These are phyloP conservation scores for Nasonovia ribisnigri DNA, from an alignment of 2,888 invertebrate genomes.

Conservation along the genomic window DNA sequence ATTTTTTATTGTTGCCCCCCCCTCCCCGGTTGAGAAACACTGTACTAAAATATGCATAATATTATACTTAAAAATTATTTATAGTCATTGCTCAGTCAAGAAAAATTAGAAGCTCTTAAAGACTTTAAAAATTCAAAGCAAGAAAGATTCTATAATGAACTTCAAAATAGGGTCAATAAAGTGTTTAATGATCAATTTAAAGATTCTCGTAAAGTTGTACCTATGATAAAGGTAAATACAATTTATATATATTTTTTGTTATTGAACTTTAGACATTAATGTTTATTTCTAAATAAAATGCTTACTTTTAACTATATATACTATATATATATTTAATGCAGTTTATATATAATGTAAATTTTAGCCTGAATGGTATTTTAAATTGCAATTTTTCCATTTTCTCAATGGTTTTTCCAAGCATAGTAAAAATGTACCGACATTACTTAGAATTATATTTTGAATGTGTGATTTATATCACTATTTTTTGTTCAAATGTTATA, in stretches of 20 bases:
- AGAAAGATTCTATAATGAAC: constrained; percentile 65
- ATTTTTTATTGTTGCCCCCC: too few relatives aligned
- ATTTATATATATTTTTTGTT: background rate
- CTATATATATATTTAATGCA: background rate
- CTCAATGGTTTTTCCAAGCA: background rate
- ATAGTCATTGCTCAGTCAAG: constrained; percentile 66
- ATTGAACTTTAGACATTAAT: background rate
- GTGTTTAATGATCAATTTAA: constrained; percentile 65
- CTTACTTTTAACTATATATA: too few relatives aligned
- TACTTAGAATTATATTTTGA: background rate
- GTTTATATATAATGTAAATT: background rate
- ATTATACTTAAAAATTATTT: constrained; percentile 26
- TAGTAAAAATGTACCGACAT: background rate
- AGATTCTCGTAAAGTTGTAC: constrained; percentile 64
- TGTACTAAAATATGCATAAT: background rate
- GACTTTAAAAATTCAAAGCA: constrained; percentile 66
- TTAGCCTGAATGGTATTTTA: background rate
- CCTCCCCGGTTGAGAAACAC: too few relatives aligned
- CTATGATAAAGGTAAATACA: constrained; percentile 66
- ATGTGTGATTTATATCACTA: background rate
- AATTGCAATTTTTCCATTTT: background rate
- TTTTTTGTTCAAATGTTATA: background rate
- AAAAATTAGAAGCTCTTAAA: constrained; percentile 66
- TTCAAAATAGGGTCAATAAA: constrained; percentile 65
- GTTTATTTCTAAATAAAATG: too few relatives aligned